phyloP scores from a whole-genome alignment of 1,140 invertebrate genomes.

The Trichonephila clavata region DNA sequence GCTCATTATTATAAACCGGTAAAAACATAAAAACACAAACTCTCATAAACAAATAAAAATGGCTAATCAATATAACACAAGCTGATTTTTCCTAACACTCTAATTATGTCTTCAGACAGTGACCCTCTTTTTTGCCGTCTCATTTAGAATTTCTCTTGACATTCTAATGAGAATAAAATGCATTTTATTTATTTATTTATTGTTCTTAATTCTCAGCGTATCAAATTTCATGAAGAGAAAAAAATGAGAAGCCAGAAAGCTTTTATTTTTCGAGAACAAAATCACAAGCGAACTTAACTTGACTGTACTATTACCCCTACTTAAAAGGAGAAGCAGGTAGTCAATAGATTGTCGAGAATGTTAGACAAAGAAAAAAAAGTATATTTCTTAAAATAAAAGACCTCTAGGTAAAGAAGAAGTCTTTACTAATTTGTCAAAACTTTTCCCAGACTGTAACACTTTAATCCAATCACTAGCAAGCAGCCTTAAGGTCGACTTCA shows the following conservation, averaged over 20 bases:
- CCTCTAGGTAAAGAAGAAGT: background rate
- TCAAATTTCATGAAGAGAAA: background rate
- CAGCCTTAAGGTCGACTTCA: constrained; percentile 63
- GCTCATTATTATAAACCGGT: background rate
- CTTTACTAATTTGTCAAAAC: constrained; percentile 71
- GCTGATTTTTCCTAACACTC: background rate
- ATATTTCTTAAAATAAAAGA: background rate
- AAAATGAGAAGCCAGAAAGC: background rate
- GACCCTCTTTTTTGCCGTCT: background rate
- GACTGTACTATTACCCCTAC: background rate
- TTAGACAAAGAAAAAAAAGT: background rate
- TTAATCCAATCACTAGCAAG: constrained; percentile 67
- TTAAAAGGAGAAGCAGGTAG: background rate
- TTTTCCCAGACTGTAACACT: constrained; percentile 64
- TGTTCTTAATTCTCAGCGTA: background rate
- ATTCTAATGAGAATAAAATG: background rate
- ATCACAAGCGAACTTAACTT: background rate
- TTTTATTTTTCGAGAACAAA: background rate
- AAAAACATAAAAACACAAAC: background rate
- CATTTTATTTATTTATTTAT: background rate
- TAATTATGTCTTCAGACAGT: background rate
- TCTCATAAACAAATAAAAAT: too few relatives aligned
- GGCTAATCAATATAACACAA: background rate
- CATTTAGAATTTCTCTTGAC: background rate
- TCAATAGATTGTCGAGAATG: background rate